Conservation (phyloP, 2,113 vertebrate species). For the Mola mola region DNA sequence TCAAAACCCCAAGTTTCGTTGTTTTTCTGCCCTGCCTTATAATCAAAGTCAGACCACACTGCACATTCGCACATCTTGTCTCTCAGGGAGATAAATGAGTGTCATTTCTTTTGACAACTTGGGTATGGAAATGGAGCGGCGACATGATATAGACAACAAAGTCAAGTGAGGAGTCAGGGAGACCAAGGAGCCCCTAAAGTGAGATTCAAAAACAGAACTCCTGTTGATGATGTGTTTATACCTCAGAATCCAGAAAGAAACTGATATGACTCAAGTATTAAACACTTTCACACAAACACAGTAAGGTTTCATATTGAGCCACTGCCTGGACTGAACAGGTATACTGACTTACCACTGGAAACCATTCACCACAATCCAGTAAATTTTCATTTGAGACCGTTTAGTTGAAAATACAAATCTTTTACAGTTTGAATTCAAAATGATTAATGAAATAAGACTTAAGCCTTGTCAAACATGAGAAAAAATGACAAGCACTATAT, state of each 20-base stretch:
- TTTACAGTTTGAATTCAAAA: too few relatives aligned
- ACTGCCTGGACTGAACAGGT: too few relatives aligned
- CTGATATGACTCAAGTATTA: constrained; percentile 19
- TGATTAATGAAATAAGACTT: too few relatives aligned
- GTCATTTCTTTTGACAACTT: constrained; percentile 61
- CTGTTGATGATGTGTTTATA: constrained; percentile 26
- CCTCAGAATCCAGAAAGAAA: constrained; percentile 36
- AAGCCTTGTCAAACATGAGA: too few relatives aligned
- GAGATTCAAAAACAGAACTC: constrained; percentile 44
- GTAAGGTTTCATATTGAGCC: too few relatives aligned
- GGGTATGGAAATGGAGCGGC: constrained; percentile 38
- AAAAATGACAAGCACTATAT: too few relatives aligned
- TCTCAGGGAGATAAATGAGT: constrained; percentile 47
- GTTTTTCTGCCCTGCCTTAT: constrained; percentile 20
- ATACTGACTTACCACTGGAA: too few relatives aligned
- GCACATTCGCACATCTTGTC: constrained; percentile 27
- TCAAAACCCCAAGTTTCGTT: constrained; percentile 32
- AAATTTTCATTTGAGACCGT: too few relatives aligned
- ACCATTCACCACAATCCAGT: too few relatives aligned
- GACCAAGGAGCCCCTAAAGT: constrained; percentile 33
- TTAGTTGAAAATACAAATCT: too few relatives aligned
- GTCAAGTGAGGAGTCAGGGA: constrained; percentile 24
- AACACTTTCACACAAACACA: too few relatives aligned
- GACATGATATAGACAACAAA: constrained; percentile 64
- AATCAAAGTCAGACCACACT: constrained; percentile 31